Percentiles rank a stretch among this genome's conserved stretches.
These are phyloP conservation scores for Drosophila paulistorum DNA, from an alignment of 1,140 invertebrate species.

Conservation along the genomic window DNA sequence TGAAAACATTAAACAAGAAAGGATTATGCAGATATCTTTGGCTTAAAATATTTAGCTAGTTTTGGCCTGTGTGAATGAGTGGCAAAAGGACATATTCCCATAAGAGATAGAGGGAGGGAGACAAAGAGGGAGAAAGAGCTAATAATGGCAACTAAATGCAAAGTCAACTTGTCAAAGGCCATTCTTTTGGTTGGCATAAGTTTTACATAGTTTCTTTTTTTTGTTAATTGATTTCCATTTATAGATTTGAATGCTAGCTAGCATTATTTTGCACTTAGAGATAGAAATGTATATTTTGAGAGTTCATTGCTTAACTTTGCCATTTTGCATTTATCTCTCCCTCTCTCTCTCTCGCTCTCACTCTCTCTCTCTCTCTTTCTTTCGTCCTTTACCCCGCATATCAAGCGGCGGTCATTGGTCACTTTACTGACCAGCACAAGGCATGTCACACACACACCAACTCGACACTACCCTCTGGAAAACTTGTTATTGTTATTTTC, in stretches of 20 bases:
- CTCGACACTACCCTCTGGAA: slow-evolving; percentile 13
- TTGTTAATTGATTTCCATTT: slow-evolving; percentile 9
- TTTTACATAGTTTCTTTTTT: background rate
- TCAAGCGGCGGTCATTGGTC: slow-evolving; percentile 51
- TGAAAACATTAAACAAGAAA: too few relatives aligned
- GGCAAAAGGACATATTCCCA: too few relatives aligned
- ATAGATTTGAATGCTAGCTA: slow-evolving; percentile 18
- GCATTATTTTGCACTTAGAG: slow-evolving; percentile 48
- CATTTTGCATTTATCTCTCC: slow-evolving; percentile 40
- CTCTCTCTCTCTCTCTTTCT: background rate
- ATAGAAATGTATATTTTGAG: background rate
- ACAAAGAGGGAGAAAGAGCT: too few relatives aligned
- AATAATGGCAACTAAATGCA: background rate
- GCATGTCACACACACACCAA: slow-evolving; percentile 16
- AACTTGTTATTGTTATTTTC: slow-evolving; percentile 45
- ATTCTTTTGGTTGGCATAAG: background rate
- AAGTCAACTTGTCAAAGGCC: background rate
- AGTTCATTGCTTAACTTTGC: slow-evolving; percentile 26
- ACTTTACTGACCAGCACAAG: slow-evolving; percentile 71
- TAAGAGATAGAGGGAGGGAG: too few relatives aligned
- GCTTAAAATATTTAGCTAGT: too few relatives aligned
- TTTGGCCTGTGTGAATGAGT: too few relatives aligned
- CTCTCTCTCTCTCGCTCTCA: background rate
- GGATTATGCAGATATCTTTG: too few relatives aligned
- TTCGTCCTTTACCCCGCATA: background rate